Conservation (phyloP, 2,888 invertebrate genomes). For the Amiota communis region DNA sequence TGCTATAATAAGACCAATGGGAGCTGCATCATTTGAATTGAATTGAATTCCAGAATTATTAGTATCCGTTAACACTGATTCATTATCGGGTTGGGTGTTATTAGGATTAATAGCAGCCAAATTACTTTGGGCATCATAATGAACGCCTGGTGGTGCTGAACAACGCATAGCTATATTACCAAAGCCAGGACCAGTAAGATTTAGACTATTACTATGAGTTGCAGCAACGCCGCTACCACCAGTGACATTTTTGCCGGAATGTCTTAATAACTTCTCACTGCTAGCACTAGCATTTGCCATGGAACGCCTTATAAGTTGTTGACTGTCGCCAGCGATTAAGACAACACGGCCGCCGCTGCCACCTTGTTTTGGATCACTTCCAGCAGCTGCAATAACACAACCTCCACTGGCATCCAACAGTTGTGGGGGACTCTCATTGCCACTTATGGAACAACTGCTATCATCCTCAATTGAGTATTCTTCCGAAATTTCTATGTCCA, state of each 20-base stretch:
- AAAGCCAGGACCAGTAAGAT: neutral
- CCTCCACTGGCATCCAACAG: constrained; percentile 45
- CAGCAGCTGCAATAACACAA: constrained; percentile 40
- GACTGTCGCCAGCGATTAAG: constrained; percentile 39
- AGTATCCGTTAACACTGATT: constrained; percentile 32
- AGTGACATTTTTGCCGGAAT: constrained; percentile 52
- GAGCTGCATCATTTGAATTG: constrained; percentile 28
- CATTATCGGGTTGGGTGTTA: neutral
- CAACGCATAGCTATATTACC: constrained; percentile 45
- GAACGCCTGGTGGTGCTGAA: constrained; percentile 55
- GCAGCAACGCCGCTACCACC: constrained; percentile 46
- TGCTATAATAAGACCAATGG: constrained; percentile 49
- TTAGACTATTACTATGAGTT: constrained; percentile 41
- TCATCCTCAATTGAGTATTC: constrained; percentile 75
- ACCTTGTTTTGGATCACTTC: constrained; percentile 44
- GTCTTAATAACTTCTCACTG: constrained; percentile 47
- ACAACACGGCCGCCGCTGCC: no score
- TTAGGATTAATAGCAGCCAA: neutral
- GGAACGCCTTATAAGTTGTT: constrained; percentile 57
- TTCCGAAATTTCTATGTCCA: constrained; percentile 68
- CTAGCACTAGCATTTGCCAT: constrained; percentile 43
- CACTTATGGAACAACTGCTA: constrained; percentile 76
- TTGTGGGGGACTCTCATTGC: constrained; percentile 74
- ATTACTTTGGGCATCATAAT: constrained; percentile 42
- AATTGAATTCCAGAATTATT: no score